These are phyloP conservation scores for Sardinella longiceps DNA, from an alignment of 2,797 vertebrate genomes.

Conservation along the genomic window DNA sequence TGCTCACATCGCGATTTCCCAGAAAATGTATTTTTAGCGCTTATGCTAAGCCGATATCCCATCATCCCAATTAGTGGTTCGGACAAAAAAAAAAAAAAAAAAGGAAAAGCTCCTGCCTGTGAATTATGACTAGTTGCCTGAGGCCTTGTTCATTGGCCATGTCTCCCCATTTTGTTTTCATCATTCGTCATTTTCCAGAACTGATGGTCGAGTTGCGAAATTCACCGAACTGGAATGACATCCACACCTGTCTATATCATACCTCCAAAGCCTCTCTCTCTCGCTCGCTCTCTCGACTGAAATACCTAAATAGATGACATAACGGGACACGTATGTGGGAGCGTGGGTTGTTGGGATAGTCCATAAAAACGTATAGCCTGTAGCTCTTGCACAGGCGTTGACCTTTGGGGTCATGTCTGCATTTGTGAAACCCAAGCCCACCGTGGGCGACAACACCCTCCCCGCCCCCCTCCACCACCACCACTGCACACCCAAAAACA, in stretches of 20 bases:
- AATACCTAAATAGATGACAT: constrained; percentile 7
- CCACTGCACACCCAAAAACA: neutral
- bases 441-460: neutral
- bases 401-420: constrained; percentile 15
- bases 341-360: neutral
- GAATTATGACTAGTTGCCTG: neutral
- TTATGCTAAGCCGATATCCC: neutral
- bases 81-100: neutral
- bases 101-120: neutral
- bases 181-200: neutral
- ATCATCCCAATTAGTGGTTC: neutral
- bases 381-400: constrained; percentile 27
- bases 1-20: constrained; percentile 68
- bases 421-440: constrained; percentile 47
- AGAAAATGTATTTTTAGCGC: constrained; percentile 72
- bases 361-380: neutral
- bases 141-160: neutral
- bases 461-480: neutral
- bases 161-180: neutral
- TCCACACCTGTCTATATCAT: neutral
- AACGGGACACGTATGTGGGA: neutral
- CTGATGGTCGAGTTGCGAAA: neutral
- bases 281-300: neutral
- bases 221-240: neutral
- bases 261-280: neutral